Evolutionary conservation across 2,113 vertebrate genomes (phyloP).

Genomic region (Oreochromis aureus): DNA sequence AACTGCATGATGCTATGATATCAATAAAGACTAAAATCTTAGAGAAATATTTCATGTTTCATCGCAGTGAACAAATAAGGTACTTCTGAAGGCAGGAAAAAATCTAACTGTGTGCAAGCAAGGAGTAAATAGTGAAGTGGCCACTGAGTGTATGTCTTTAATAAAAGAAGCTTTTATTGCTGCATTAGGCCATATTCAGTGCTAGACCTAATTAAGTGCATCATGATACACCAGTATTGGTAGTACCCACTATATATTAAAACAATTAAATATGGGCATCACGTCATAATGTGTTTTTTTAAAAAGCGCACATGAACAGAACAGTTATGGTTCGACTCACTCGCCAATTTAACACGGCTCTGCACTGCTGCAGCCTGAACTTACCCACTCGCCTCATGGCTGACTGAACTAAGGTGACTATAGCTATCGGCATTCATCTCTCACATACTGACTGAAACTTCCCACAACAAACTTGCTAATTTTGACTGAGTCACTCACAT

Average conservation of each 20-base stretch:
- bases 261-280: background rate
- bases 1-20: background rate
- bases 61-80: background rate
- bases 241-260: background rate
- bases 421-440: background rate
- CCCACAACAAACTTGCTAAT: background rate
- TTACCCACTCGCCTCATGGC: background rate
- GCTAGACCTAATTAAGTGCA: background rate
- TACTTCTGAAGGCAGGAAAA: background rate
- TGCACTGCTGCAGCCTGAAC: background rate
- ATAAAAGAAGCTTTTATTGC: background rate
- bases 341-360: background rate
- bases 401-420: background rate
- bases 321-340: background rate
- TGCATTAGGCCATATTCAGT: background rate
- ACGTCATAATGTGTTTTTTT: background rate
- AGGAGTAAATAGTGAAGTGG: background rate
- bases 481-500: background rate
- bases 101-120: background rate
- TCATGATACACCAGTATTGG: background rate
- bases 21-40: background rate
- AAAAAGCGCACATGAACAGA: background rate
- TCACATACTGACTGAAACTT: background rate
- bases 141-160: background rate
- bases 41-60: background rate